Base-by-base conservation (phyloP, 2,888 invertebrate genomes). In the Ormyrus rosae region DNA sequence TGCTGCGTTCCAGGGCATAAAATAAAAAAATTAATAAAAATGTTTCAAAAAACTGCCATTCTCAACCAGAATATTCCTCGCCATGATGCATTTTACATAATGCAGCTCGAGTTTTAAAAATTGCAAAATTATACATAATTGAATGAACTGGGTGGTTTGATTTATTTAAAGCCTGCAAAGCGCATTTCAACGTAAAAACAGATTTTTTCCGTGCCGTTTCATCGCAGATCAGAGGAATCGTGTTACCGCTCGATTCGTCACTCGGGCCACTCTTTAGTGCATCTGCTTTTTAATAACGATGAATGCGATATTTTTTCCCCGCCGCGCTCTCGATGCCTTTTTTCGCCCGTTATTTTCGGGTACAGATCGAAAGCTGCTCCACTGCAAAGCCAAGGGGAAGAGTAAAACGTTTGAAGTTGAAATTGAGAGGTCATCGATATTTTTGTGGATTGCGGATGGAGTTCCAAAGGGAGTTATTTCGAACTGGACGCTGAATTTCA, bases 351-450 rank as follows among this genome's bases (percentile, higher is more conserved):
- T 46, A 46, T 73, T 76, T 51, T 46, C 53, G 46, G 53, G 3
- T 50, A 48, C 45, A 61, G 8, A 63, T 58, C 64, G 63, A 77
- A 64, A 71, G 56, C 50, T 13, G 63, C 64, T 6, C 64, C 50
- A 11, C 48, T 46, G 13, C 50, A 9, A 34, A 34, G 9, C 9
- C 58, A 53, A 51, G 9, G 19, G 79, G 46, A 55, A n/a, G 70
- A 34, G 69, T 51, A 58, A 68, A 68, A 58, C 79, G 79, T 80
- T 80, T 80, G 64, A 70, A 74, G 74, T 74, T 74, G 70, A 80
- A 78, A 78, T 68, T 63, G 78, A 72, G 73, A 68, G 63, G 73
- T 61, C 58, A 73, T 78, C 72, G 73, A 78, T 78, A 68, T 68
- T 34, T 63, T 67, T 56, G 45, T 58, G 58, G 46, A 71, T 71